These are phyloP conservation scores for Microcebus jonahi DNA, from an alignment of 2,113 vertebrate genomes.

Conservation along the genomic window DNA sequence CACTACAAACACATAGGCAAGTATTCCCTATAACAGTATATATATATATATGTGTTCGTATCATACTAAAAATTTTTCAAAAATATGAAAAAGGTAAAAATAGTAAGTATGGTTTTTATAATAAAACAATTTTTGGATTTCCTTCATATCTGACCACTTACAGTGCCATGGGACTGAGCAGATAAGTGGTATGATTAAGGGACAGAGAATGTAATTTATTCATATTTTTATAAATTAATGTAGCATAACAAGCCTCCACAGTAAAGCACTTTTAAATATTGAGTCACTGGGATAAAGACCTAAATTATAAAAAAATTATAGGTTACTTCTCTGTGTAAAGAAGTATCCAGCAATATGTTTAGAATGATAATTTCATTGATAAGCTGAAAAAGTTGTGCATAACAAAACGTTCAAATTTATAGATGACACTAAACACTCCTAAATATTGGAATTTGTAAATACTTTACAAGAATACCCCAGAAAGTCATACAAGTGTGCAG, in stretches of 20 bases:
- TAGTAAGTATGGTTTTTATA: background rate
- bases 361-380: slow-evolving; percentile 2
- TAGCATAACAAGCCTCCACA: background rate
- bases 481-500: background rate
- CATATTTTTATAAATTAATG: slow-evolving; percentile 39
- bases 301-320: slow-evolving; percentile 36
- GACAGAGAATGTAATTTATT: background rate
- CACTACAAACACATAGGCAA: background rate
- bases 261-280: slow-evolving; percentile 16
- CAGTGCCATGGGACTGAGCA: background rate
- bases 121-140: slow-evolving; percentile 1
- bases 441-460: slow-evolving; percentile 22
- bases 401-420: background rate
- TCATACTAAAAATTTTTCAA: background rate
- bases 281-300: background rate
- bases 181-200: background rate
- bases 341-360: background rate
- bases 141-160: slow-evolving; percentile 32
- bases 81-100: slow-evolving; percentile 1
- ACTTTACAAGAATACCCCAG: background rate
- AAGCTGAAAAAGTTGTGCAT: background rate
- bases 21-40: background rate
- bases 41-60: background rate
- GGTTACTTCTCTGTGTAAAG: slow-evolving; percentile 15
- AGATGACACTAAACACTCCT: background rate